Evolutionary conservation across 2,888 invertebrate genomes (phyloP).

Genomic region (Apamea sordens): DNA sequence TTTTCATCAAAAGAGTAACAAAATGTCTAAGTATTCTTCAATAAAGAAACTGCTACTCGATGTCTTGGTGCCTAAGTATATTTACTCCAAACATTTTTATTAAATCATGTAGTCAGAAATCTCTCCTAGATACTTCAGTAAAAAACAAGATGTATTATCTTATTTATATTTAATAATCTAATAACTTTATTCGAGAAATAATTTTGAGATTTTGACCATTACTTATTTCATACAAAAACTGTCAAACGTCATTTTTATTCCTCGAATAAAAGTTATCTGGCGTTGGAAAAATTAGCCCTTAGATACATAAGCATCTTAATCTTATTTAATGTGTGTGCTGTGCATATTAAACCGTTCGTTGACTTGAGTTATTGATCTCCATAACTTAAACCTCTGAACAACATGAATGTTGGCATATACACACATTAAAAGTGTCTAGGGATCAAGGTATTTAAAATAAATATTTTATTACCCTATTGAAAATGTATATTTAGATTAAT

Average conservation of each 20-base stretch:
- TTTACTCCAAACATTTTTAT: slow-evolving; percentile 21
- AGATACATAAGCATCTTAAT: slow-evolving; percentile 3
- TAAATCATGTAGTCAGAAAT: neutral
- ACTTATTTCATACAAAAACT: no score
- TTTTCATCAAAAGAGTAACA: neutral
- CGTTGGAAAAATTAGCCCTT: no score
- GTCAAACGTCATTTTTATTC: no score
- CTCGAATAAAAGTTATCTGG: no score
- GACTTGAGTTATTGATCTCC: neutral
- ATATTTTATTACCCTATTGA: neutral
- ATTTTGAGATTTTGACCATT: no score
- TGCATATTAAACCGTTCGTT: slow-evolving; percentile 25
- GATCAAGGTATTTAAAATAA: neutral
- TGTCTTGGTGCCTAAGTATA: no score
- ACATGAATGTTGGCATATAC: slow-evolving; percentile 5
- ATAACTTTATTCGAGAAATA: no score
- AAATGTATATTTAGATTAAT: no score
- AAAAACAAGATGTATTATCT: neutral
- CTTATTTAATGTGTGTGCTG: neutral
- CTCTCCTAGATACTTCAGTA: neutral
- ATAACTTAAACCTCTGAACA: slow-evolving; percentile 5
- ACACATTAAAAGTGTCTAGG: neutral
- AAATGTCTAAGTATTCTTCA: neutral
- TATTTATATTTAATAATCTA: no score
- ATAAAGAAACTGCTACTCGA: neutral